Evolutionary conservation across 2,888 invertebrate genomes (phyloP).

Genomic region (Omphaloscelis lunosa): DNA sequence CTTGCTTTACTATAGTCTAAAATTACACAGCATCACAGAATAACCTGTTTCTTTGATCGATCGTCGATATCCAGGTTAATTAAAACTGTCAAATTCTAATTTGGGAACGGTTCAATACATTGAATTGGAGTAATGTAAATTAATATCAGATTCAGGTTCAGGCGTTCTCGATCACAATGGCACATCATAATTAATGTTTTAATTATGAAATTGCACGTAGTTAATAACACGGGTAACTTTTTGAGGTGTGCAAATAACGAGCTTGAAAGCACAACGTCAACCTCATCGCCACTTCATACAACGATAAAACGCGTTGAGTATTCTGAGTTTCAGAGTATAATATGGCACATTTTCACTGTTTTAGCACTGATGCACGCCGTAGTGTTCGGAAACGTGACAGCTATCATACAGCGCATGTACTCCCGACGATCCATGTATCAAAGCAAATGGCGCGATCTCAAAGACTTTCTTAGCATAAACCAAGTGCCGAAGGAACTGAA

Average conservation of each 20-base stretch:
- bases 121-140: slow-evolving; percentile 35
- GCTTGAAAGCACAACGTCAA: slow-evolving; percentile 46
- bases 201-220: slow-evolving; percentile 29
- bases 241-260: slow-evolving; percentile 34
- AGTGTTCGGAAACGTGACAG: slow-evolving; percentile 99
- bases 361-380: slow-evolving; percentile 99
- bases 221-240: slow-evolving; percentile 41
- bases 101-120: slow-evolving; percentile 25
- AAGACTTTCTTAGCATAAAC: slow-evolving; percentile 98
- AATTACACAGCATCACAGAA: slow-evolving; percentile 44
- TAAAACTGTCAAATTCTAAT: slow-evolving; percentile 53
- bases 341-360: slow-evolving; percentile 57
- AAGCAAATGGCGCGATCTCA: slow-evolving; percentile 98
- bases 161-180: slow-evolving; percentile 7
- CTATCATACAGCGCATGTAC: slow-evolving; percentile 99
- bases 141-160: slow-evolving; percentile 23
- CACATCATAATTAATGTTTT: slow-evolving; percentile 18
- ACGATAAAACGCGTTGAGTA: slow-evolving; percentile 8
- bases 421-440: slow-evolving; percentile 98
- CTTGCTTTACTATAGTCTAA: slow-evolving; percentile 45
- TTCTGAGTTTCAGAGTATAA: slow-evolving; percentile 15
- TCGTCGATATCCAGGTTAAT: slow-evolving; percentile 26
- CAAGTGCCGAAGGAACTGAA: slow-evolving; percentile 98
- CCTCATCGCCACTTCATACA: slow-evolving; percentile 24
- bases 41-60: slow-evolving; percentile 48